Evolutionary conservation across 1,140 invertebrate genomes (phyloP).

Genomic region (Phocides pigmalion): DNA sequence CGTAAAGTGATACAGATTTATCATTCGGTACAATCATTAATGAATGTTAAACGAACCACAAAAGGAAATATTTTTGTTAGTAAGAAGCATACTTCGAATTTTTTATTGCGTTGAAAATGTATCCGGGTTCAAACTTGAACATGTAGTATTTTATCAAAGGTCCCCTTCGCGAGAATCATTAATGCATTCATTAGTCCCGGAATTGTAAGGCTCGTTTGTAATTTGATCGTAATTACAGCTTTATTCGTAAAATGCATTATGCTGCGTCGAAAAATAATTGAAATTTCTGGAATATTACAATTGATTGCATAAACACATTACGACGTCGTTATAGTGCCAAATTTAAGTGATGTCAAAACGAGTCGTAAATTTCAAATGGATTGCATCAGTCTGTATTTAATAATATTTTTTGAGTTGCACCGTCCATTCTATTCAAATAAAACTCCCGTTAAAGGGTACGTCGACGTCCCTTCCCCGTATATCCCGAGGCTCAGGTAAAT

Average conservation of each 20-base stretch:
- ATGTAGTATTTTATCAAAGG: slow-evolving; percentile 31
- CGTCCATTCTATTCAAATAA: slow-evolving; percentile 60
- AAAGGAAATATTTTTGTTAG: slow-evolving; percentile 7
- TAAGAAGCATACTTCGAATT: not conserved
- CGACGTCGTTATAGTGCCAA: not conserved
- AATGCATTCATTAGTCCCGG: not conserved
- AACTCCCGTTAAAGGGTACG: slow-evolving; percentile 56
- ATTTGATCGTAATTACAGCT: slow-evolving; percentile 14
- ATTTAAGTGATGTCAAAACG: not conserved
- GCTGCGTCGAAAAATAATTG: too few species aligned
- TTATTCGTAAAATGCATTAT: not conserved
- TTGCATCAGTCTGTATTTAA: slow-evolving; percentile 17
- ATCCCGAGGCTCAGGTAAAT: slow-evolving; percentile 64
- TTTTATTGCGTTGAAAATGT: slow-evolving; percentile 10
- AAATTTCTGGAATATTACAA: not conserved
- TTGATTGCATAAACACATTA: slow-evolving; percentile 15
- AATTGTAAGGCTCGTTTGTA: slow-evolving; percentile 25
- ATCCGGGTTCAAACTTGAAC: slow-evolving; percentile 25
- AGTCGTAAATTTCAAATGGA: slow-evolving; percentile 15
- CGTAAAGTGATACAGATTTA: not conserved
- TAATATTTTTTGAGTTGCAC: slow-evolving; percentile 32
- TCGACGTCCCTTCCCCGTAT: slow-evolving; percentile 60
- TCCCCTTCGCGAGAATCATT: slow-evolving; percentile 15
- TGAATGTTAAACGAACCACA: not conserved
- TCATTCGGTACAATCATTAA: not conserved